These are phyloP conservation scores for Melitaea cinxia DNA, from an alignment of 1,140 invertebrate genomes.

Conservation along the genomic window DNA sequence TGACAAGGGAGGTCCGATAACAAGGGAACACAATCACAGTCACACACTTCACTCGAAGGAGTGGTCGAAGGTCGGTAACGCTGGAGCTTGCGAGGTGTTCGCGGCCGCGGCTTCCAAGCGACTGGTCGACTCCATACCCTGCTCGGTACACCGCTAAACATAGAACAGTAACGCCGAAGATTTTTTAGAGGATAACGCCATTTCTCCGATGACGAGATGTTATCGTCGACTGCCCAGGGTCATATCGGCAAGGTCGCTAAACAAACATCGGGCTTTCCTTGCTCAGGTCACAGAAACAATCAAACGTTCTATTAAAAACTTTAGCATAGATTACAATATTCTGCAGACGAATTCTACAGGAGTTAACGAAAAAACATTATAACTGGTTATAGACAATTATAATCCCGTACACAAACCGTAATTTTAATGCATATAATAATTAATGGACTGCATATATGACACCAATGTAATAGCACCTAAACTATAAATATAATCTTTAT, in stretches of 20 bases:
- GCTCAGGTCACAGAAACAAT: slow-evolving; percentile 26
- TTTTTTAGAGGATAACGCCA: slow-evolving; percentile 55
- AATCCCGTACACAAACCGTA: too few relatives aligned
- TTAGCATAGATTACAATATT: too few relatives aligned
- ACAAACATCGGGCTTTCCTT: slow-evolving; percentile 63
- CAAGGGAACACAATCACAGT: slow-evolving; percentile 69
- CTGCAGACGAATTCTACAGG: too few relatives aligned
- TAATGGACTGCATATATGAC: too few relatives aligned
- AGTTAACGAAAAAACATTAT: too few relatives aligned
- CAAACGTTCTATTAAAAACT: not conserved
- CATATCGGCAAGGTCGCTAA: slow-evolving; percentile 59
- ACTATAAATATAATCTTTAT: too few relatives aligned
- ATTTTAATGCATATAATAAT: too few relatives aligned
- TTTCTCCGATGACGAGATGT: slow-evolving; percentile 61
- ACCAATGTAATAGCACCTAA: too few relatives aligned
- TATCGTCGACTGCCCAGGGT: slow-evolving; percentile 45
- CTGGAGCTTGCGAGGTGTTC: slow-evolving; percentile 67
- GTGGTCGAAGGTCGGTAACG: slow-evolving; percentile 73
- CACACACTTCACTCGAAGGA: slow-evolving; percentile 76
- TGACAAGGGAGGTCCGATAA: slow-evolving; percentile 43
- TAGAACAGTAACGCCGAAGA: slow-evolving; percentile 45
- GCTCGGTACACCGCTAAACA: slow-evolving; percentile 55
- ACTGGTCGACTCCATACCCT: slow-evolving; percentile 52
- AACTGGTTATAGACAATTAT: too few relatives aligned
- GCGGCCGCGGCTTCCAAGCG: slow-evolving; percentile 68